Base-by-base conservation (phyloP, 2,888 invertebrate species). In the Cremastinae sp. region DNA sequence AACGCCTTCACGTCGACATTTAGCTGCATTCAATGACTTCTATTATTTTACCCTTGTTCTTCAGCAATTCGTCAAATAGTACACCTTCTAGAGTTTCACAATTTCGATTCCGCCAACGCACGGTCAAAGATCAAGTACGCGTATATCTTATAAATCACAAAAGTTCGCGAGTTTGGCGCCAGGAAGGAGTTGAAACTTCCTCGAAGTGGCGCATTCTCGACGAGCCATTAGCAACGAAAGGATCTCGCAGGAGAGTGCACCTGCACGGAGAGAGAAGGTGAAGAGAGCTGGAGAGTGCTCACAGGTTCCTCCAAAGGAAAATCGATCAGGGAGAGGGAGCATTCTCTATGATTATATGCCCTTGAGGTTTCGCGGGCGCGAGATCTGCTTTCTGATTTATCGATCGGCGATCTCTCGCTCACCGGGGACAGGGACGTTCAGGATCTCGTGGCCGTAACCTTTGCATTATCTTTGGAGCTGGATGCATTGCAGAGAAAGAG, bases 271-370 rank as follows among this genome's bases (percentile, higher is more conserved):
- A 49, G 35, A 59, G 55, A 66, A 69, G 73, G 62, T 47, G 74
- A 66, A 51, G 66, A 71, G 47, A 47, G 41, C 56, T 35, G 7
- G 41, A n/a, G 49, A 12, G 47, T n/a, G n/a, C n/a, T n/a, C n/a
- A n/a, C n/a, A 45, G 47, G 53, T 9, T 70, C 64, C 49, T 59
- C 61, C 61, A 64, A 58, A 45, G 61, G 12, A 61, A 80, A 78
- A 81, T 81, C 78, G 80, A 83, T 83, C 77, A 56, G 37, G 62
- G 71, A 58, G 61, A 58, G 45, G 47, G 37, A 47, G 51, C 41
- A 80, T 81, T 78, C 82, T 62, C 78, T 70, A 56, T 77, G 75
- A 79, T 80, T 78, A 75, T 66, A 68, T 55, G 62, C 56, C 71
- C 22, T 39, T 59, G 49, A 8, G 41, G 58, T 49, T 55, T 59